Percentiles rank a stretch among this genome's conserved stretches.
phyloP scores from a whole-genome alignment of 2,113 vertebrate genomes.

The Falco punctatus region DNA sequence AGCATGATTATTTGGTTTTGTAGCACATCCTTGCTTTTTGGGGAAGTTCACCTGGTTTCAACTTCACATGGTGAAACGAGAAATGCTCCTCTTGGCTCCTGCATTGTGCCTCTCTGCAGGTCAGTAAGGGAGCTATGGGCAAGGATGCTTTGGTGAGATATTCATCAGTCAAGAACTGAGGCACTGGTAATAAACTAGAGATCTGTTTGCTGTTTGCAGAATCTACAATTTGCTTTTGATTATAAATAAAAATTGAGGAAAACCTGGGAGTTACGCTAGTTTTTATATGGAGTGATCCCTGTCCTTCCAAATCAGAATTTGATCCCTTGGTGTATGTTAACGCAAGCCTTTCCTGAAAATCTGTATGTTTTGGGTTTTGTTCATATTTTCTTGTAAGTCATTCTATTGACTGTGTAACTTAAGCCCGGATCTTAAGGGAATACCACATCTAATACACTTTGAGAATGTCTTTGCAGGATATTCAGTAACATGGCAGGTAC shows the following conservation, averaged over 20 bases:
- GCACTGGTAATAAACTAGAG: not conserved
- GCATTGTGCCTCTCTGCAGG: not conserved
- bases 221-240: not conserved
- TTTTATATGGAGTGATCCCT: not conserved
- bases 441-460: not conserved
- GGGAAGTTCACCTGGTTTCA: not conserved
- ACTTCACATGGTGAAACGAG: not conserved
- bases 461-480: not conserved
- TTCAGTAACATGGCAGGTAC: not conserved
- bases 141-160: not conserved
- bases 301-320: not conserved
- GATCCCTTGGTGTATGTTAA: not conserved
- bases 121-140: not conserved
- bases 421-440: not conserved
- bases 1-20: not conserved
- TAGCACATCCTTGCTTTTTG: not conserved
- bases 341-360: not conserved
- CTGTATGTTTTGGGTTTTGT: not conserved
- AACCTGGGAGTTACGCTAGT: not conserved
- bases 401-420: not conserved
- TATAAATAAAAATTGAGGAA: not conserved
- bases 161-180: not conserved
- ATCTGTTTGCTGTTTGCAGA: not conserved
- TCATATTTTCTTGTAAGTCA: accelerated
- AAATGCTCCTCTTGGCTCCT: not conserved